Base-by-base conservation (phyloP, 2,113 vertebrate species). In the Xiphophorus maculatus region DNA sequence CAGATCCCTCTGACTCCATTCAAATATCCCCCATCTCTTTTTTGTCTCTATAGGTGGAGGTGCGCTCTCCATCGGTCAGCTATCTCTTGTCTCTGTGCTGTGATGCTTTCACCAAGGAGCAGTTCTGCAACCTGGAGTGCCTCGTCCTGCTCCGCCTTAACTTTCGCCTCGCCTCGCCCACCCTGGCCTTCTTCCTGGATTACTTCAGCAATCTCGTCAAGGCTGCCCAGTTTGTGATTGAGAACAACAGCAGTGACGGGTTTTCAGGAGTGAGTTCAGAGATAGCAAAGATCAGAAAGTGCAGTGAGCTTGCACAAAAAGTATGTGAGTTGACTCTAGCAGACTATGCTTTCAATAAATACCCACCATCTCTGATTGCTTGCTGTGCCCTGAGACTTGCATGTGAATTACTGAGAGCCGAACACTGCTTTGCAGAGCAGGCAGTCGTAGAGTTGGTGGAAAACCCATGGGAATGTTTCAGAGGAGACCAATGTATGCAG, bases 71-170 rank as follows among this genome's bases (percentile, higher is more conserved):
- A 0, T 92, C 90, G 0, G 93, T 98, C 83, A 96, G 94, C 63
- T 95, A 97, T 66, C 95, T 98, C 12, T 89, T 99, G 62, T 92
- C 93, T 1, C 87, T 98, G 76, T 99, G 98, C 89, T 95, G 97
- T 2, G 93, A 93, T 1, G 92, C 94, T 61, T 99, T 98, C 91
- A 96, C 93, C 9, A 90, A 88, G 27, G 95, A 97, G 79, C 98
- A 99, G 91, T 95, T 99, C 85, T 95, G 95, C 81, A 98, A 97
- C 77, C 93, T 99, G 17, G 98, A 99, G 86, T 95, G 96, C 84
- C 94, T 99, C 66, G 89, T 99, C 72, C 92, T 99, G 13, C 88
- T 95, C 61, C 95, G 95, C 51, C 95, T 99, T 29, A 83, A 90
- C 62, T 99, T 97, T 91, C 84, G 93, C 28, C 77, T 99, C n/a